A percentile compares a stretch with the other conserved stretches of the same genome.
Conservation (phyloP, 2,113 vertebrate species). For the Strix uralensis region DNA sequence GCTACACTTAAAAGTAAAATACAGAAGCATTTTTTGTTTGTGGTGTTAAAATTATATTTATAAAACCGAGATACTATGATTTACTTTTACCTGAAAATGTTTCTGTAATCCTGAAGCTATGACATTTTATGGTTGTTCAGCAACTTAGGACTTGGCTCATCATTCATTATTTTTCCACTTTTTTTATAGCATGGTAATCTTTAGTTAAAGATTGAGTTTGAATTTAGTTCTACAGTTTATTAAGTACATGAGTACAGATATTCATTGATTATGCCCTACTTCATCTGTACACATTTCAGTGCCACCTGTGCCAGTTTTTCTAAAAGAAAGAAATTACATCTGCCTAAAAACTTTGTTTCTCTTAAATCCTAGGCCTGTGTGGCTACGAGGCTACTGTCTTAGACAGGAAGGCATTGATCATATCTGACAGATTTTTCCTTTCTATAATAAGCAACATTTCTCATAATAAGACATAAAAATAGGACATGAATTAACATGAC, state of each 20-base stretch:
- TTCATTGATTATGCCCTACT: background rate
- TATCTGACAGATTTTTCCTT: background rate
- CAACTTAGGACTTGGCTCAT: background rate
- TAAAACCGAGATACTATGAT: background rate
- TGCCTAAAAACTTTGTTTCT: background rate
- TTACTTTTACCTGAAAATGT: background rate
- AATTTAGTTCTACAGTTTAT: background rate
- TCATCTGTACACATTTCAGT: background rate
- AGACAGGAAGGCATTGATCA: background rate
- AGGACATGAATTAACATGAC: background rate
- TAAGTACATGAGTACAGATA: background rate
- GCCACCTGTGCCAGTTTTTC: background rate
- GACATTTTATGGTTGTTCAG: background rate
- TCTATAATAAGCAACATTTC: conserved; percentile 26
- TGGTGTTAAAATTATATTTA: background rate
- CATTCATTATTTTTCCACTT: background rate
- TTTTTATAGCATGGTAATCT: background rate
- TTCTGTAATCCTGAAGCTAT: background rate
- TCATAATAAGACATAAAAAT: conserved; percentile 35
- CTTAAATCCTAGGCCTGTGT: background rate
- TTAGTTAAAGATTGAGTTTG: background rate
- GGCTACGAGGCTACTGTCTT: background rate
- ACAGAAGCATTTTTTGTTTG: background rate
- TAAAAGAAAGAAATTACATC: background rate
- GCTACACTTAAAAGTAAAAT: background rate